phyloP scores from a whole-genome alignment of 2,888 invertebrate genomes.

The Aproaerema taeniolella region DNA sequence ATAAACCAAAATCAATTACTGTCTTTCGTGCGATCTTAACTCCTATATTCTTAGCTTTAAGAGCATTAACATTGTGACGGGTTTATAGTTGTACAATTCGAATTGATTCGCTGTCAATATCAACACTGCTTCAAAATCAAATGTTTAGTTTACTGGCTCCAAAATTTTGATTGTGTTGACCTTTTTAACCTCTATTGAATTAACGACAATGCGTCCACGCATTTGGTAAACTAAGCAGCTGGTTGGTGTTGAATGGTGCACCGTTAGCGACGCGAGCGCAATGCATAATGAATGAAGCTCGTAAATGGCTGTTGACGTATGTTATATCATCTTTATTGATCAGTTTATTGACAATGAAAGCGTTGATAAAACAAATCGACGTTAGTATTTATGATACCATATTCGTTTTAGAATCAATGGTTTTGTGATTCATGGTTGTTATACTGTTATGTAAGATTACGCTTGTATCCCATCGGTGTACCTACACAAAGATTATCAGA shows the following conservation, averaged over 20 bases:
- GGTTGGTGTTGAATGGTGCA: conserved; percentile 28
- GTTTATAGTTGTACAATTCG: conserved; percentile 46
- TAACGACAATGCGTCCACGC: conserved; percentile 41
- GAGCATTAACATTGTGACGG: no score
- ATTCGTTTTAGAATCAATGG: no score
- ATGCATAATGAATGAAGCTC: conserved; percentile 13
- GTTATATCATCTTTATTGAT: conserved; percentile 10
- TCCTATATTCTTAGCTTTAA: no score
- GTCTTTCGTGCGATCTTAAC: no score
- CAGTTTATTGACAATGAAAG: conserved; percentile 7
- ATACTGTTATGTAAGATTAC: no score
- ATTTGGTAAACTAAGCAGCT: conserved; percentile 37
- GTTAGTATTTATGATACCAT: no score
- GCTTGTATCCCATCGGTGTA: no score
- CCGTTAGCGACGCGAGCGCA: conserved; percentile 20
- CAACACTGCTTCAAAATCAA: conserved; percentile 60
- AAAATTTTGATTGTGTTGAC: conserved; percentile 49
- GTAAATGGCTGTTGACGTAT: conserved; percentile 12
- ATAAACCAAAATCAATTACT: conserved; percentile 26
- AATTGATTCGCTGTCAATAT: conserved; percentile 69
- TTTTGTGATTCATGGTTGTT: no score
- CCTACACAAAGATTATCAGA: no score
- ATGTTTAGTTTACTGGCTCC: conserved; percentile 58
- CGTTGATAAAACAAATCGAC: not conserved
- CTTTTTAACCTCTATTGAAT: conserved; percentile 41